A percentile compares a stretch with the other conserved stretches of the same genome.
These are phyloP conservation scores for Trichopria drosophilae DNA, from an alignment of 2,888 invertebrate genomes.

Conservation along the genomic window DNA sequence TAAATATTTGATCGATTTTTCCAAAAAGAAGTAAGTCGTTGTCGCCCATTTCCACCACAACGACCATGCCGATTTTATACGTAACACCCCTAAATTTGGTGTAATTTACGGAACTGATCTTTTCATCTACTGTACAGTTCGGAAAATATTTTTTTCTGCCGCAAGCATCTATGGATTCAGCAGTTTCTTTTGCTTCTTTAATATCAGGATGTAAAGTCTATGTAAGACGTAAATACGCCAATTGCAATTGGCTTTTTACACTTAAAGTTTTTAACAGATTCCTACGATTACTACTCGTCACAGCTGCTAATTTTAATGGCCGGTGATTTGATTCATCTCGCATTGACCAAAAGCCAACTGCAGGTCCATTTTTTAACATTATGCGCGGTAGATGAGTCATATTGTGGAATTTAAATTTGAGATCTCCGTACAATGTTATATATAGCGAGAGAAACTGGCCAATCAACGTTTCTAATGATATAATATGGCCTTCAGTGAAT, in stretches of 20 bases:
- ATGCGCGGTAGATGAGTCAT: slow-evolving; percentile 8
- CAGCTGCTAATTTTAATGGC: slow-evolving; percentile 13
- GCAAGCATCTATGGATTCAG: too few species aligned
- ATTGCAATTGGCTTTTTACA: slow-evolving; percentile 13
- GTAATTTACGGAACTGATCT: too few species aligned
- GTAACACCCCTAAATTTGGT: too few species aligned
- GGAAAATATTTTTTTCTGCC: too few species aligned
- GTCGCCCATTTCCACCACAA: too few species aligned
- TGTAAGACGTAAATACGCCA: slow-evolving; percentile 20
- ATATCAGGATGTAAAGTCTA: too few species aligned
- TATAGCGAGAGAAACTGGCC: slow-evolving; percentile 16
- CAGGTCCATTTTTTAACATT: slow-evolving; percentile 22
- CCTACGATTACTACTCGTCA: slow-evolving; percentile 15
- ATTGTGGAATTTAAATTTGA: slow-evolving; percentile 25
- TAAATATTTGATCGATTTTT: too few species aligned
- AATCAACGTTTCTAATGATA: slow-evolving; percentile 9
- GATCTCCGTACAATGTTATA: neutral
- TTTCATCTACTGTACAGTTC: too few species aligned
- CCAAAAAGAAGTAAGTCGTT: too few species aligned
- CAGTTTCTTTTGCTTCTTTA: too few species aligned
- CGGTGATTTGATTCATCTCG: slow-evolving; percentile 24
- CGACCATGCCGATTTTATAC: too few species aligned
- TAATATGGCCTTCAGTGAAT: slow-evolving; percentile 16
- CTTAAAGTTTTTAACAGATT: slow-evolving; percentile 24
- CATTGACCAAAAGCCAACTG: slow-evolving; percentile 13